Conservation (phyloP, 2,113 vertebrate genomes). For the Macroglossus sobrinus region DNA sequence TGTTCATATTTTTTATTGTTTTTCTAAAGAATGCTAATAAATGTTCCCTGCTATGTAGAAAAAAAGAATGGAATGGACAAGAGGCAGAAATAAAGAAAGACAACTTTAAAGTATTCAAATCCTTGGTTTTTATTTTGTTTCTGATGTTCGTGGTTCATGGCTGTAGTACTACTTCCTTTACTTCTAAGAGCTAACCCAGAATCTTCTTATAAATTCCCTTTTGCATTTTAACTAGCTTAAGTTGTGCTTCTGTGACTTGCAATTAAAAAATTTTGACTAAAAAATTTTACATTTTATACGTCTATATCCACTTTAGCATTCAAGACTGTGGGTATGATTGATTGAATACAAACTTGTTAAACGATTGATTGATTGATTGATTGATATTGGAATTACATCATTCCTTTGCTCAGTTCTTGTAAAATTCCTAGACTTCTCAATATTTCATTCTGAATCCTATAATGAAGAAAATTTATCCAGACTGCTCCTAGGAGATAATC, state of each 20-base stretch:
- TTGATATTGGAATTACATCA: slow-evolving; percentile 37
- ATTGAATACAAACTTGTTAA: slow-evolving; percentile 14
- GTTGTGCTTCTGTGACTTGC: background rate
- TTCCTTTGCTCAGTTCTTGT: background rate
- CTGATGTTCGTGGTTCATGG: background rate
- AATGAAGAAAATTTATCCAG: slow-evolving; percentile 41
- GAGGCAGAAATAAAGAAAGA: background rate
- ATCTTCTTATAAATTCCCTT: background rate
- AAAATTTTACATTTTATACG: background rate
- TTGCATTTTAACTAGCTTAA: slow-evolving; percentile 25
- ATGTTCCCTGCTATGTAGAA: background rate
- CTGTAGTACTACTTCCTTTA: background rate
- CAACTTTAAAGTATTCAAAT: background rate
- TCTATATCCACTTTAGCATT: background rate
- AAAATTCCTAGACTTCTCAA: background rate
- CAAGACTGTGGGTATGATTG: background rate
- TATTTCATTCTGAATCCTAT: background rate
- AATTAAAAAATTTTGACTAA: background rate
- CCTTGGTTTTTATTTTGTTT: background rate
- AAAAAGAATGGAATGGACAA: background rate
- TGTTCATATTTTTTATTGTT: background rate
- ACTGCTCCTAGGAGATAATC: slow-evolving; percentile 37
- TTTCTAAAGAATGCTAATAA: background rate
- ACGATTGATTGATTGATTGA: background rate
- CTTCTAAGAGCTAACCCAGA: background rate